phyloP scores from a whole-genome alignment of 2,888 invertebrate genomes.

The Metacarcinus magister region DNA sequence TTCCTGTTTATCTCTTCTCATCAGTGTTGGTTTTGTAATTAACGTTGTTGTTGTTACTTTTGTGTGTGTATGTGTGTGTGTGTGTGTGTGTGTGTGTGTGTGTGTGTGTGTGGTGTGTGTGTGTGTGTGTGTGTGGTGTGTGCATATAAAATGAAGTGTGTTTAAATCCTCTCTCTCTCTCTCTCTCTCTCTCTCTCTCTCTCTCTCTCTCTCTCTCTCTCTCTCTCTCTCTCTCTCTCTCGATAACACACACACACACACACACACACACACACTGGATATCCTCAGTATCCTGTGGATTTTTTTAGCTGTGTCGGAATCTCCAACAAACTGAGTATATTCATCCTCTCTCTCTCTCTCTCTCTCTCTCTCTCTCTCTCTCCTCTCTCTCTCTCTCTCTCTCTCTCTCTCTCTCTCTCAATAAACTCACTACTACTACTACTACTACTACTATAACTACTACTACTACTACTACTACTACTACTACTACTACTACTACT shows the following conservation, averaged over 20 bases:
- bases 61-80: neutral
- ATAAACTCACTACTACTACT: too few species aligned
- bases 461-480: slow-evolving; percentile 3
- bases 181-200: slow-evolving; percentile 26
- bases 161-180: neutral
- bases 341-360: too few species aligned
- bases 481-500: slow-evolving; percentile 14
- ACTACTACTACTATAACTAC: too few species aligned
- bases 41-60: neutral
- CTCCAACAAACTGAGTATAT: too few species aligned
- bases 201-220: slow-evolving; percentile 14
- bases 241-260: neutral
- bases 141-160: neutral
- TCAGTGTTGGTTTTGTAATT: neutral
- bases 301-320: too few species aligned
- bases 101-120: slow-evolving; percentile 26
- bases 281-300: too few species aligned
- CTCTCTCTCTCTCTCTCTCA: too few species aligned
- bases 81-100: slow-evolving; percentile 2
- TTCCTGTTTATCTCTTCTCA: neutral
- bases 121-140: neutral
- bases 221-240: slow-evolving; percentile 29
- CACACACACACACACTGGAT: neutral
- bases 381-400: too few species aligned
- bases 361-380: too few species aligned